Base-by-base conservation (phyloP, 2,888 invertebrate genomes). In the Hydrotaea diabolus region DNA sequence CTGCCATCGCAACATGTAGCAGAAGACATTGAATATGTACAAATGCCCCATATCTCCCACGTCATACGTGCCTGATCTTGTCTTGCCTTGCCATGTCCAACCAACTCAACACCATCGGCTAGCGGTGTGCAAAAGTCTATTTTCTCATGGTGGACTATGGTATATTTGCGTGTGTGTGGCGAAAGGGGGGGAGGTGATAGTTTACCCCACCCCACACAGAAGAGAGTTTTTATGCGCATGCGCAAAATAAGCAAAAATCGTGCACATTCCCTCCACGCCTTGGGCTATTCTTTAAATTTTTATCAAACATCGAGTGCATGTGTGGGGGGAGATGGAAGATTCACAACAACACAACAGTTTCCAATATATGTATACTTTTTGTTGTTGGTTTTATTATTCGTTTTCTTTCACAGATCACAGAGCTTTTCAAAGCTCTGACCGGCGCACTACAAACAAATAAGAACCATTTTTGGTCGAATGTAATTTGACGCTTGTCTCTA, bases 381-480 rank as follows among this genome's bases (percentile, higher is more conserved):
- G n/a, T n/a, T n/a, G n/a, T 31, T 31, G 2, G 7, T 31, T 31
- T 31, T 31, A 31, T 31, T 31, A 31, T 82, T 78, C 26, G 49
- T 43, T 77, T 39, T 74, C 74, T 72, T 77, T 73, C 55, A 23
- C 23, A 71, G 75, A 66, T 66, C 19, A 19, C 4, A 66, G 8
- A 82, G 78, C 82, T 82, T 85, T 86, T 62, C 7, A 84, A 88
- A 88, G 88, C 87, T 87, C 83, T 71, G 85, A 80, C 84, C 84
- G 86, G 85, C 86, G 86, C 87, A 86, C 77, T 86, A 46, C 43
- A 69, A 57, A 15, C 72, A 86, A 82, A 78, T 85, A 80, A 87
- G 84, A 87, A 88, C 90, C 92, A 91, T 92, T 92, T 92, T 92
- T 92, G 91, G 92, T 89, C 88, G 91, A 92, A 90, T 92, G 92